Conservation (phyloP, 1,140 invertebrate species). For the Lasioglossum albipes region DNA sequence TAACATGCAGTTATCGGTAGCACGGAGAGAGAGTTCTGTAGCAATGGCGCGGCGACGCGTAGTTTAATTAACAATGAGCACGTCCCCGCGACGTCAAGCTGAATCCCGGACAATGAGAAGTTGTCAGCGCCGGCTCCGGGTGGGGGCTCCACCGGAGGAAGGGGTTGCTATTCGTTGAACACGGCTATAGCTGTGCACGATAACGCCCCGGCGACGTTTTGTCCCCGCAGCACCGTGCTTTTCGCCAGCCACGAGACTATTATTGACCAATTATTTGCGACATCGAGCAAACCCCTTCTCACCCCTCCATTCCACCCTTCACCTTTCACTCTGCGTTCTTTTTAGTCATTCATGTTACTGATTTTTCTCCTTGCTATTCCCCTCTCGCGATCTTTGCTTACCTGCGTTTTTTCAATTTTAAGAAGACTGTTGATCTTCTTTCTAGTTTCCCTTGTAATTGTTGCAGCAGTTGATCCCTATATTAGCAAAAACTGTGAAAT, state of each 20-base stretch:
- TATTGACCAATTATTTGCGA: slow-evolving; percentile 52
- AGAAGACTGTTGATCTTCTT: too few relatives aligned
- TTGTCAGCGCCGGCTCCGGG: slow-evolving; percentile 66
- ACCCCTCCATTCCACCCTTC: neutral
- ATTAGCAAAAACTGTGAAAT: too few relatives aligned
- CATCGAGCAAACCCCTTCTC: slow-evolving; percentile 1
- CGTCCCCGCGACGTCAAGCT: slow-evolving; percentile 70
- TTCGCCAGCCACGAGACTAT: slow-evolving; percentile 45
- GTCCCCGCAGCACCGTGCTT: slow-evolving; percentile 48
- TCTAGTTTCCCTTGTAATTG: too few relatives aligned
- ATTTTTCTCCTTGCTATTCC: too few relatives aligned
- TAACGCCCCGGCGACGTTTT: slow-evolving; percentile 60
- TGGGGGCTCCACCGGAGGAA: slow-evolving; percentile 23
- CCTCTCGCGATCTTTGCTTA: too few relatives aligned
- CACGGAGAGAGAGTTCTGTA: slow-evolving; percentile 61
- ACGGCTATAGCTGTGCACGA: slow-evolving; percentile 50
- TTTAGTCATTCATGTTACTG: too few relatives aligned
- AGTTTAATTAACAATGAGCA: slow-evolving; percentile 79
- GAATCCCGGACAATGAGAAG: slow-evolving; percentile 76
- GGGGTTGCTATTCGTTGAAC: slow-evolving; percentile 58
- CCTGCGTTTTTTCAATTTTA: too few relatives aligned
- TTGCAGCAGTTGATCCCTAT: too few relatives aligned
- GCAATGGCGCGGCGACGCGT: slow-evolving; percentile 72
- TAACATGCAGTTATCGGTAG: slow-evolving; percentile 61
- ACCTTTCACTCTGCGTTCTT: too few relatives aligned